phyloP scores from a whole-genome alignment of 2,888 invertebrate species.

The Habrosyne pyritoides region DNA sequence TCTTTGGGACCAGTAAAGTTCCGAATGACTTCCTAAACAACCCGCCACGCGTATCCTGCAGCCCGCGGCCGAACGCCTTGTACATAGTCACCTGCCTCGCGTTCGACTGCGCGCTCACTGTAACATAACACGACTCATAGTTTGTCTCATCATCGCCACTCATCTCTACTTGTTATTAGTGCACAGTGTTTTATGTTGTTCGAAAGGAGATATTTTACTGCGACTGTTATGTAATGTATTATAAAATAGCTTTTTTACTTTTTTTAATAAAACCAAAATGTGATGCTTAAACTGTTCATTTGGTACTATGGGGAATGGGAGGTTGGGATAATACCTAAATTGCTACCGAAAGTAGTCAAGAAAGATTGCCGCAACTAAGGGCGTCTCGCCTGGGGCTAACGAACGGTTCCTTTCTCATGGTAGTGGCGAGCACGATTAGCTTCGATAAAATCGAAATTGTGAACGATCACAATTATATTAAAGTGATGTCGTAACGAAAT shows the following conservation, averaged over 20 bases:
- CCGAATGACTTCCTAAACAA: background rate
- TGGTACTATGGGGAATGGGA: slow-evolving; percentile 46
- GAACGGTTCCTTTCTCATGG: slow-evolving; percentile 60
- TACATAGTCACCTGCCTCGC: slow-evolving; percentile 67
- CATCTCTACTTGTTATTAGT: slow-evolving; percentile 79
- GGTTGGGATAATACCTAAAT: slow-evolving; percentile 57
- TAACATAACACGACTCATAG: slow-evolving; percentile 47
- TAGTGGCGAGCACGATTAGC: slow-evolving; percentile 54
- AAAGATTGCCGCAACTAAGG: slow-evolving; percentile 62
- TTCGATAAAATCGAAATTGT: slow-evolving; percentile 56
- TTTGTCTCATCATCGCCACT: slow-evolving; percentile 58
- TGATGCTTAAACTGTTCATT: slow-evolving; percentile 68
- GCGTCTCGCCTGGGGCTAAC: slow-evolving; percentile 10
- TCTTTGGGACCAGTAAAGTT: slow-evolving; percentile 8
- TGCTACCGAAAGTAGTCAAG: slow-evolving; percentile 77
- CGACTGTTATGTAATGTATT: slow-evolving; percentile 81
- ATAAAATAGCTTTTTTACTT: slow-evolving; percentile 76
- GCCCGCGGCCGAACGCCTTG: slow-evolving; percentile 59
- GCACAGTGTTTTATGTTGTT: slow-evolving; percentile 79
- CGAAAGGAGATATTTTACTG: slow-evolving; percentile 70
- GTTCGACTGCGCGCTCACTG: slow-evolving; percentile 50
- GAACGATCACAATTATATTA: slow-evolving; percentile 51
- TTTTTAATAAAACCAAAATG: slow-evolving; percentile 75
- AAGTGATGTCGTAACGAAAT: slow-evolving; percentile 43
- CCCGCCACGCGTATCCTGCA: slow-evolving; percentile 26